A percentile compares a stretch with the other conserved stretches of the same genome.
These are phyloP conservation scores for Sturnira hondurensis DNA, from an alignment of 2,113 vertebrate genomes.

Conservation along the genomic window DNA sequence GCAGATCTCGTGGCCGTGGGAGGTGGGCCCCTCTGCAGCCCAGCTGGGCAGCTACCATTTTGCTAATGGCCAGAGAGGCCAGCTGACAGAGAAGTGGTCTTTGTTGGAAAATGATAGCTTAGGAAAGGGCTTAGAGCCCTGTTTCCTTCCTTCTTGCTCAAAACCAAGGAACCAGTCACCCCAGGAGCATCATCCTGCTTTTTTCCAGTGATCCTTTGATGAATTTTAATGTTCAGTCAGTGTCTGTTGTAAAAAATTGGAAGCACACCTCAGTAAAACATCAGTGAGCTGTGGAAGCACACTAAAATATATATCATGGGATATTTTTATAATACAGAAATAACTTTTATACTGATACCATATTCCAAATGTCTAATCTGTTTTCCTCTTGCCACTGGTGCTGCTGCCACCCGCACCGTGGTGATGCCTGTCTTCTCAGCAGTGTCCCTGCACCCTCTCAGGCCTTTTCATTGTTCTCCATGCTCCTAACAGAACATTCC, in stretches of 20 bases:
- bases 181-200: not conserved
- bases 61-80: not conserved
- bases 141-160: not conserved
- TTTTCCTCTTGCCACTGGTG: not conserved
- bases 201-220: not conserved
- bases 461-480: not conserved
- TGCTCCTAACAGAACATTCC: not conserved
- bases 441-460: not conserved
- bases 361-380: not conserved
- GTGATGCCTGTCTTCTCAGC: not conserved
- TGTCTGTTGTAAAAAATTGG: constrained; percentile 20
- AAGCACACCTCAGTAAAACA: constrained; percentile 6
- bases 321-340: constrained; percentile 8
- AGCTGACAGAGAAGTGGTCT: not conserved
- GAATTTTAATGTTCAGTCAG: constrained; percentile 28
- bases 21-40: no score
- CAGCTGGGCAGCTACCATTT: not conserved
- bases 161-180: not conserved
- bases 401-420: not conserved
- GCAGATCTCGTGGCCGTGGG: not conserved
- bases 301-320: constrained; percentile 3
- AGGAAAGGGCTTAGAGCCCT: not conserved
- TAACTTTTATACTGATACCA: not conserved
- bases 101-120: not conserved
- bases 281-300: constrained; percentile 28